Evolutionary conservation across 2,113 vertebrate genomes (phyloP), one percentile per base, ranked within the genome.

Genomic region (Parus major): DNA sequence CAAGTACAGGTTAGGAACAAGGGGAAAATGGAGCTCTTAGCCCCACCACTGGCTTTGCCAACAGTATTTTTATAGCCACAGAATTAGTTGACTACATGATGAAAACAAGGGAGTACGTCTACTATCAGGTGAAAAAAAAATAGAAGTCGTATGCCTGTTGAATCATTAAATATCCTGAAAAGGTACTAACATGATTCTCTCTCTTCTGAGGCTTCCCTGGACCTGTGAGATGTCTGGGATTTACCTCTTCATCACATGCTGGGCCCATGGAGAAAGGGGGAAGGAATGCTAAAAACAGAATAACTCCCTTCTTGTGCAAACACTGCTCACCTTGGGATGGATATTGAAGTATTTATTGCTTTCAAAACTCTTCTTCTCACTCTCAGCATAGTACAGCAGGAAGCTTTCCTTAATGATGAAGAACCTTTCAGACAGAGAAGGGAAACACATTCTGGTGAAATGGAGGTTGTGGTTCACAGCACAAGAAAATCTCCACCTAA

Each of bases 321-420:
- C 2, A 0, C 21, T 25, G 42, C 97, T 98, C 95, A 99, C 99
- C 98, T 99, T 99, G 7, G 99, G 99, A 76, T 99, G 99, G 86
- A 99, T 99, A 96, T 99, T 99, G 97, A 99, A 99, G 97, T 98
- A 99, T 66, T 98, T 98, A 96, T 99, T 99, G 95, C 97, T 98
- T 98, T 99, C 99, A 93, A 99, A 99, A 97, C 94, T 99, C 93
- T 97, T 99, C 96, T 98, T 99, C 95, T 99, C 99, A 12, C 95
- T 99, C 95, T 99, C 99, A 35, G 99, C 99, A 78, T 99, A 99
- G 95, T 99, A 99, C 17, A 99, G 98, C 92, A 99, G 96, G 97
- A 99, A 99, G 90, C 99, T 99, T 97, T 99, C 99, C 96, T 99
- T 99, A 98, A 99, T 99, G 94, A 99, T 99, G 97, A 99, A 99